phyloP scores from a whole-genome alignment of 2,888 invertebrate species.

The Drosophila paramelanica region DNA sequence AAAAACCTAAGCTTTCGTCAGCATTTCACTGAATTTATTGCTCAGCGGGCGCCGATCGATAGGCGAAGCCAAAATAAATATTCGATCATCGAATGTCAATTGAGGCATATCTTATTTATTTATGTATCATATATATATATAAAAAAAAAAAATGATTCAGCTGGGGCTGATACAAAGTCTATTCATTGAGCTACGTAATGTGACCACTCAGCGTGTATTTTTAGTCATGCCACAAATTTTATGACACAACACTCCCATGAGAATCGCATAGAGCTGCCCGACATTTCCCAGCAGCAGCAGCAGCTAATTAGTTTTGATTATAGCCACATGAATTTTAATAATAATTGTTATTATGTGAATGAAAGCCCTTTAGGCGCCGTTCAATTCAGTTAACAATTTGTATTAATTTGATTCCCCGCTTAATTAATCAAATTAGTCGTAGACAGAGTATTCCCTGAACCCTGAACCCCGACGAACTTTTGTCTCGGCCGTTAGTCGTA shows the following conservation, averaged over 20 bases:
- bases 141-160: conserved; percentile 32
- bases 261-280: not conserved
- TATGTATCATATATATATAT: conserved; percentile 2
- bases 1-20: conserved; percentile 9
- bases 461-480: conserved; percentile 47
- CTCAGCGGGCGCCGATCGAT: conserved; percentile 30
- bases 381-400: conserved; percentile 25
- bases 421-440: conserved; percentile 71
- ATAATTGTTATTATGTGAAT: conserved; percentile 32
- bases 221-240: conserved; percentile 14
- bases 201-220: conserved; percentile 14
- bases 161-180: conserved; percentile 29
- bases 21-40: conserved; percentile 32
- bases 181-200: conserved; percentile 39
- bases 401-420: conserved; percentile 31
- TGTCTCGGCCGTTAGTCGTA: conserved; percentile 22
- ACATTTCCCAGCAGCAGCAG: conserved; percentile 5
- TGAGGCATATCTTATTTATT: conserved; percentile 13
- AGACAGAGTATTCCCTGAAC: conserved; percentile 20
- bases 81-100: conserved; percentile 41
- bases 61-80: conserved; percentile 34
- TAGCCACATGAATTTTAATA: conserved; percentile 20
- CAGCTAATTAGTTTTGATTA: conserved; percentile 23
- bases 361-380: conserved; percentile 42
- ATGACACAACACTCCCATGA: conserved; percentile 13